Evolutionary conservation across 2,797 vertebrate species (phyloP).

Genomic region (Aplochiton taeniatus): DNA sequence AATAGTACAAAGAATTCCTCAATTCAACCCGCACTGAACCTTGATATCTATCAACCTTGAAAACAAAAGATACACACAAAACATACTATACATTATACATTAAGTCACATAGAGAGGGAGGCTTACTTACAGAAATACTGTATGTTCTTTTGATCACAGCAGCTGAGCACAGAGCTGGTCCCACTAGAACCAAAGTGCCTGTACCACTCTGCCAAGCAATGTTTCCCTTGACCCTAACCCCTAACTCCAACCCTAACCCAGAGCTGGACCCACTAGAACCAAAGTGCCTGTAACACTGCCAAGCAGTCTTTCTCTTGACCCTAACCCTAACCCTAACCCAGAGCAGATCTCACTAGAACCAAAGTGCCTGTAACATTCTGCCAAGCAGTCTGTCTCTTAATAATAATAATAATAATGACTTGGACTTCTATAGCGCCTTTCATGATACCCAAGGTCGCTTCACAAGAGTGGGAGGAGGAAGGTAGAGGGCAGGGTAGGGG

Average conservation of each 20-base stretch:
- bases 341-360: constrained; percentile 58
- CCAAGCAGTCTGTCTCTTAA: no score
- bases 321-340: no score
- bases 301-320: no score
- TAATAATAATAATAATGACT: no score
- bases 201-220: constrained; percentile 32
- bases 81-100: constrained; percentile 18
- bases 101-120: constrained; percentile 31
- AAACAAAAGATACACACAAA: constrained; percentile 6
- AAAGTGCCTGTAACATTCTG: constrained; percentile 30
- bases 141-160: constrained; percentile 33
- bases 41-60: constrained; percentile 3
- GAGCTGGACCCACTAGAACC: constrained; percentile 51
- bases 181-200: constrained; percentile 49
- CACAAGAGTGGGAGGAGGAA: no score
- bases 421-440: no score
- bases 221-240: no score
- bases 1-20: not conserved
- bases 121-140: constrained; percentile 49
- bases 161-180: constrained; percentile 44
- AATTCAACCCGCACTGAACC: not conserved
- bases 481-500: no score
- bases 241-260: no score
- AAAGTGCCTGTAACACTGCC: no score
- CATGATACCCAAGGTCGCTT: no score